Evolutionary conservation across 2,888 invertebrate species (phyloP).

Genomic region (Tetramorium bicarinatum): DNA sequence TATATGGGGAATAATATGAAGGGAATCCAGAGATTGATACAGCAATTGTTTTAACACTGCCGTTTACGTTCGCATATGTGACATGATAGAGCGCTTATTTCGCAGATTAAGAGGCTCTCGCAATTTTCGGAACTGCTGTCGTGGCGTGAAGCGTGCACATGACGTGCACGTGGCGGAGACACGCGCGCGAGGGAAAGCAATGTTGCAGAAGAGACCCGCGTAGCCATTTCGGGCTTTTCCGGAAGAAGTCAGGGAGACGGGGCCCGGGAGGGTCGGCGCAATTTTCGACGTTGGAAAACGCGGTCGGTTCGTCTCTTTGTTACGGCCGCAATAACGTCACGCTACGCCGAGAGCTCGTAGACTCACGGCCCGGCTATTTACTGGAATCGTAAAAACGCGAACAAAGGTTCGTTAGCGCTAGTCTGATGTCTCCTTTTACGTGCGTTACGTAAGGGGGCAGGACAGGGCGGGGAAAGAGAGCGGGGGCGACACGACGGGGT

Average conservation of each 20-base stretch:
- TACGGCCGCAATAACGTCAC: conserved; percentile 39
- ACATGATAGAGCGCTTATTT: not conserved
- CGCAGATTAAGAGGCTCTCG: conserved; percentile 20
- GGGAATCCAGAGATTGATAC: not conserved
- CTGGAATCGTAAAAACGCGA: conserved; percentile 60
- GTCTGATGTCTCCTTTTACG: conserved; percentile 37
- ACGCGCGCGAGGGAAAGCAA: conserved; percentile 48
- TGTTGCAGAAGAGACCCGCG: conserved; percentile 41
- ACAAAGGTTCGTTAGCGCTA: conserved; percentile 57
- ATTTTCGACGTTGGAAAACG: conserved; percentile 51
- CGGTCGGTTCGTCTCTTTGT: conserved; percentile 54
- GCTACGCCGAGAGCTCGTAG: conserved; percentile 23
- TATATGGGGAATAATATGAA: not conserved
- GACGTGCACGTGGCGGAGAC: conserved; percentile 67
- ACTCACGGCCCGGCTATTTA: conserved; percentile 40
- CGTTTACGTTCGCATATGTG: not conserved
- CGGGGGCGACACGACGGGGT: not conserved
- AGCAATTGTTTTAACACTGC: not conserved
- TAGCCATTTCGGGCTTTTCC: conserved; percentile 46
- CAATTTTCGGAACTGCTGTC: conserved; percentile 19
- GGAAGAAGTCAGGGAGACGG: conserved; percentile 1
- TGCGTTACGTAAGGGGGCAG: conserved; percentile 1
- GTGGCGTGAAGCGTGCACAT: conserved; percentile 23
- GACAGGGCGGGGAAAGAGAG: not conserved
- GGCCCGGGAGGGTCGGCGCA: not conserved